Evolutionary conservation across 2,113 vertebrate species (phyloP).

Genomic region (Myodes glareolus): DNA sequence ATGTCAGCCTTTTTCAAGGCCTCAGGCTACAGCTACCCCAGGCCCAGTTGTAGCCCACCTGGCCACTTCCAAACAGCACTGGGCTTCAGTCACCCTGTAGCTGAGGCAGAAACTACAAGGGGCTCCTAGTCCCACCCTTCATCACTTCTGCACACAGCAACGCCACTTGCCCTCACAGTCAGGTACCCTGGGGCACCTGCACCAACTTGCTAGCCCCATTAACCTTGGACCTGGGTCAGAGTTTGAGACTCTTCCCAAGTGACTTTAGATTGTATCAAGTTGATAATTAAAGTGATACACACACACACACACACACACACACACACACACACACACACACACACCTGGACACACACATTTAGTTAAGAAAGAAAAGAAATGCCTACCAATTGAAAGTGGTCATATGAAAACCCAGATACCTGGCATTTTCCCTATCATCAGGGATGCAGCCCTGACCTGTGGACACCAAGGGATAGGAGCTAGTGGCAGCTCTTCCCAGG

Average conservation of each 20-base stretch:
- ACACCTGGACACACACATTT: neutral
- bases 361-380: neutral
- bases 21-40: neutral
- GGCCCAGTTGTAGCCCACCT: neutral
- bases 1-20: neutral
- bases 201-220: neutral
- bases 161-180: neutral
- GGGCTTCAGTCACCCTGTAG: neutral
- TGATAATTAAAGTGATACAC: neutral
- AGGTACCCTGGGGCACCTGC: neutral
- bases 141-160: neutral
- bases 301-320: neutral
- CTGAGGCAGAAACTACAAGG: neutral
- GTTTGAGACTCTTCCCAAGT: neutral
- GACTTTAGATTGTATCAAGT: neutral
- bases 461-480: neutral
- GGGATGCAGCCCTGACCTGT: neutral
- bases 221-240: neutral
- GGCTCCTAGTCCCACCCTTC: neutral
- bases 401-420: neutral
- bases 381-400: neutral
- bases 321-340: neutral
- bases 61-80: neutral
- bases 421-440: neutral
- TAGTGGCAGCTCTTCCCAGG: rapidly evolving